phyloP scores from a whole-genome alignment of 1,140 invertebrate genomes.

The Zaprionus tsacasi region DNA sequence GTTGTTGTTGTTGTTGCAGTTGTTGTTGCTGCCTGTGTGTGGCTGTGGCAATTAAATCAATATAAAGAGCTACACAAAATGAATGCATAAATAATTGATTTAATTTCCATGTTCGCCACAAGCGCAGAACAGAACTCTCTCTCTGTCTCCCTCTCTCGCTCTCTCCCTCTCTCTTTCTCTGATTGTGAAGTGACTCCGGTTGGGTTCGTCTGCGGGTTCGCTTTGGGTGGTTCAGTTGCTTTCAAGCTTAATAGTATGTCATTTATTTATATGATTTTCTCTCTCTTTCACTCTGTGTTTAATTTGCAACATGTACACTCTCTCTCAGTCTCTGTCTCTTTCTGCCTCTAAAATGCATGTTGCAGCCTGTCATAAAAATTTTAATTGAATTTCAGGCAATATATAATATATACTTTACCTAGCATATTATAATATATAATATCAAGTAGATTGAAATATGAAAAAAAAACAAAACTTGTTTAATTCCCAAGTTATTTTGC shows the following conservation, averaged over 20 bases:
- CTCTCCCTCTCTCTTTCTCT: background rate
- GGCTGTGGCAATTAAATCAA: constrained; percentile 64
- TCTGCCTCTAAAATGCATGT: constrained; percentile 30
- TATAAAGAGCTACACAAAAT: constrained; percentile 68
- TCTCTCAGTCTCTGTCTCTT: background rate
- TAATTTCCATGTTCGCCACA: constrained; percentile 64
- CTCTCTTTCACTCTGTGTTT: constrained; percentile 1
- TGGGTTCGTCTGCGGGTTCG: background rate
- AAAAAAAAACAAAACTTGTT: too few relatives aligned
- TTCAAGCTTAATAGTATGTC: constrained; percentile 23
- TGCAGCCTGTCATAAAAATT: constrained; percentile 24
- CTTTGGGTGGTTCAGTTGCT: background rate
- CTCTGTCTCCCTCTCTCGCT: background rate
- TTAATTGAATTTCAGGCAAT: too few relatives aligned
- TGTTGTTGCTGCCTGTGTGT: background rate
- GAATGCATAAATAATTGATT: constrained; percentile 77
- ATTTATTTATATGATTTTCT: constrained; percentile 29
- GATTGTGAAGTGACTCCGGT: constrained; percentile 3
- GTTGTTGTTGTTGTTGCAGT: background rate
- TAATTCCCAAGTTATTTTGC: too few relatives aligned
- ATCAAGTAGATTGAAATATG: too few relatives aligned
- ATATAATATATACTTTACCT: too few relatives aligned
- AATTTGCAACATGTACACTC: constrained; percentile 13
- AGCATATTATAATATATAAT: too few relatives aligned
- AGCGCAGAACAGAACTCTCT: background rate